Evolutionary conservation across 2,113 vertebrate genomes (phyloP).

Genomic region (Lophotis ruficrista): DNA sequence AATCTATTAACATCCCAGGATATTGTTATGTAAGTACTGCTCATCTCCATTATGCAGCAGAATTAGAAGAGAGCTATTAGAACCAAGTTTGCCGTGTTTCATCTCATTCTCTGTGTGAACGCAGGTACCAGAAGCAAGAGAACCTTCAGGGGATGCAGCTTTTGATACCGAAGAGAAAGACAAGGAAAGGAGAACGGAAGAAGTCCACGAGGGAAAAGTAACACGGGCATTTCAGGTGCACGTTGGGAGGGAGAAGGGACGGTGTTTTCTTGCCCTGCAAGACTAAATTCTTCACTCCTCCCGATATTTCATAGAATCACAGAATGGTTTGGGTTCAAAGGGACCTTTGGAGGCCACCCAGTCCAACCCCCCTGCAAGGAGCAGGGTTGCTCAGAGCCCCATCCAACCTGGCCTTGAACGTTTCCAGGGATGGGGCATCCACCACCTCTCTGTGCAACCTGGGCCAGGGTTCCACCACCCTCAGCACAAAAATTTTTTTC

Average conservation of each 20-base stretch:
- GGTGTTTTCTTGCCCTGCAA: background rate
- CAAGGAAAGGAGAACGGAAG: background rate
- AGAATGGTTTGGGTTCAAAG: no score
- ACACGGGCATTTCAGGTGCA: background rate
- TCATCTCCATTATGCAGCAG: constrained; percentile 59
- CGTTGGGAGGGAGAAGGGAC: background rate
- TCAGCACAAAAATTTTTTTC: no score
- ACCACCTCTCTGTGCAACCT: no score
- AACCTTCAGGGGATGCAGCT: background rate
- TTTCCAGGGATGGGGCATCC: no score
- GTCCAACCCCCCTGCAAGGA: no score
- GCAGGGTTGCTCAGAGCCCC: no score
- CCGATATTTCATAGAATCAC: background rate
- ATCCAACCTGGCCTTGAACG: no score
- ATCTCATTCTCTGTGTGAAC: constrained; percentile 17
- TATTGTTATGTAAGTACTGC: constrained; percentile 67
- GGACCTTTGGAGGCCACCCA: no score
- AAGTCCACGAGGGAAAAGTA: accelerated
- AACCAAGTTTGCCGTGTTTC: constrained; percentile 35
- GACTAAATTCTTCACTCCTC: background rate
- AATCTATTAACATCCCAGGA: constrained; percentile 65
- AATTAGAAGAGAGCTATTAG: constrained; percentile 41
- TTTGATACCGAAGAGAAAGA: background rate
- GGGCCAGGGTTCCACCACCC: no score
- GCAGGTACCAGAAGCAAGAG: background rate